phyloP scores from a whole-genome alignment of 2,888 invertebrate species.

The Invenusta paracnida region DNA sequence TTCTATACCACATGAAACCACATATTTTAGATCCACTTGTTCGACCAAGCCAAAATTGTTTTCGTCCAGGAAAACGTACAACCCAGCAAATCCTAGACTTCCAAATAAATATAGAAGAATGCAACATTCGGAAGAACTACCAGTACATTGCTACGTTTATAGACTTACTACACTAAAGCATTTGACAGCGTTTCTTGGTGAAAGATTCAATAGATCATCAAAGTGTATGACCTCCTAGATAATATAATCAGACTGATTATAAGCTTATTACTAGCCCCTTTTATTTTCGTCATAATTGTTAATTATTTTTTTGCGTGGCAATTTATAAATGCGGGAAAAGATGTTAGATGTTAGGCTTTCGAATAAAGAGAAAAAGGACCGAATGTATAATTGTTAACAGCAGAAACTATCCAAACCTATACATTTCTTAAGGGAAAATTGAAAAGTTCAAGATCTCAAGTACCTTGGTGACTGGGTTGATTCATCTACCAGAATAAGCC shows the following conservation, averaged over 20 bases:
- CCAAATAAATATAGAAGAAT: neutral
- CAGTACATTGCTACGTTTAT: conserved; percentile 16
- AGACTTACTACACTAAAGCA: conserved; percentile 19
- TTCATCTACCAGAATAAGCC: no score
- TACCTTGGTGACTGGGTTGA: no score
- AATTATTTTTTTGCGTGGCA: neutral
- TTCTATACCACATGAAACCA: conserved; percentile 3
- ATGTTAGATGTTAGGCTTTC: no score
- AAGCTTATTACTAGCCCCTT: conserved; percentile 6
- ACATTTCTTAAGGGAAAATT: no score
- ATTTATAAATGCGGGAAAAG: neutral
- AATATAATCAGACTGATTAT: conserved; percentile 8
- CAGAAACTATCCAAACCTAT: no score
- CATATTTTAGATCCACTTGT: neutral
- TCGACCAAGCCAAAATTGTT: conserved; percentile 4
- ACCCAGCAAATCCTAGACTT: conserved; percentile 2
- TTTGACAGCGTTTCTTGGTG: conserved; percentile 3
- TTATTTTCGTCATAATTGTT: conserved; percentile 10
- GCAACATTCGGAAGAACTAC: neutral
- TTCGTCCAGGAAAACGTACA: neutral
- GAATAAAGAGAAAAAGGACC: no score
- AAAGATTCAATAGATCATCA: neutral
- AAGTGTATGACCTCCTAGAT: neutral
- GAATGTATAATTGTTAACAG: no score
- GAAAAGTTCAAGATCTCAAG: no score